phyloP scores from a whole-genome alignment of 2,888 invertebrate genomes.

The Drosophila rubida region DNA sequence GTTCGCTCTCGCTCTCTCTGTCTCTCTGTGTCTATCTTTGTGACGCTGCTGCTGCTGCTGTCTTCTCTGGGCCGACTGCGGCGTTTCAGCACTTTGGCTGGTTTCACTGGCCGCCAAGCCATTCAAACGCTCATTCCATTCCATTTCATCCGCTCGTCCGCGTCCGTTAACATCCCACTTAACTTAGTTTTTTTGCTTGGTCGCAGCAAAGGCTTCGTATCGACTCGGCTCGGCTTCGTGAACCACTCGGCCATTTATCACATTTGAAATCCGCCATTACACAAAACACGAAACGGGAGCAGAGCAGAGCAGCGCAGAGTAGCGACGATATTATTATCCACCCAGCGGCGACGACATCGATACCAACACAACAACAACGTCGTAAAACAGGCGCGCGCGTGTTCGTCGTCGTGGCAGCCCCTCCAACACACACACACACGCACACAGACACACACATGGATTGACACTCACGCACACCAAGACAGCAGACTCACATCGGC shows the following conservation, averaged over 20 bases:
- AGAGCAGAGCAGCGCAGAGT: constrained; percentile 34
- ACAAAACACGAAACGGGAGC: constrained; percentile 63
- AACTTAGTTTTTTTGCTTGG: constrained; percentile 49
- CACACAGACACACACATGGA: constrained; percentile 15
- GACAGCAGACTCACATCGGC: constrained; percentile 44
- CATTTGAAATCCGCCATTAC: constrained; percentile 68
- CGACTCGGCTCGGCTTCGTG: constrained; percentile 28
- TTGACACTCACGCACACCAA: constrained; percentile 28
- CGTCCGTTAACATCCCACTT: constrained; percentile 82
- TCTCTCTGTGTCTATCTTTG: constrained; percentile 11
- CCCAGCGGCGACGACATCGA: constrained; percentile 69
- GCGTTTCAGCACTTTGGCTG: constrained; percentile 58
- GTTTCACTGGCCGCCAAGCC: constrained; percentile 61
- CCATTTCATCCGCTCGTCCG: constrained; percentile 82
- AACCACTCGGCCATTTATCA: constrained; percentile 52
- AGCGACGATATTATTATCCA: constrained; percentile 64
- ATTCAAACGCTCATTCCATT: constrained; percentile 74
- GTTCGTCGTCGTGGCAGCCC: constrained; percentile 69
- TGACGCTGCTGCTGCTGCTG: constrained; percentile 23
- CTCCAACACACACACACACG: constrained; percentile 28
- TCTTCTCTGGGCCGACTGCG: constrained; percentile 62
- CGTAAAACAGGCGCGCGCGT: constrained; percentile 70
- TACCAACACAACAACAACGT: constrained; percentile 58
- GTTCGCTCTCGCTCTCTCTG: constrained; percentile 16
- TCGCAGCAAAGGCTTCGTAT: constrained; percentile 48